phyloP scores from a whole-genome alignment of 2,888 invertebrate species.

The Proisotoma minuta region DNA sequence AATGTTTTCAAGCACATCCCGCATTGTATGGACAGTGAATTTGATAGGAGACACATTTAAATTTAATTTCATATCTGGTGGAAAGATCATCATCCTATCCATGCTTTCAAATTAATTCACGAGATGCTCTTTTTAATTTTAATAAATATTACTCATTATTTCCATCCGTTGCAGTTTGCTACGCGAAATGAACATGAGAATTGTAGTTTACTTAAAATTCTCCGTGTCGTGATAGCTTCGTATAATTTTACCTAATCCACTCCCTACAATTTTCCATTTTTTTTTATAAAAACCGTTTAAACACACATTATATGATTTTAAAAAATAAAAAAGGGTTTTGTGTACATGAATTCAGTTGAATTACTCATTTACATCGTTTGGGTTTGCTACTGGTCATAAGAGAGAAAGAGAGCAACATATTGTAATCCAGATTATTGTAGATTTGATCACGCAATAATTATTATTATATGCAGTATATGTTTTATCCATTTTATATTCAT shows the following conservation, averaged over 20 bases:
- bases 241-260: background rate
- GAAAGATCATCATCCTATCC: background rate
- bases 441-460: slow-evolving; percentile 43
- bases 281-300: background rate
- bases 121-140: background rate
- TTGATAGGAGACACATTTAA: too few relatives aligned
- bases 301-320: too few relatives aligned
- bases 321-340: too few relatives aligned
- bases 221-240: background rate
- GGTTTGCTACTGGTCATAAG: slow-evolving; percentile 32
- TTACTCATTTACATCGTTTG: background rate
- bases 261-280: slow-evolving; percentile 10
- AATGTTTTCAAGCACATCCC: slow-evolving; percentile 40
- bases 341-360: too few relatives aligned
- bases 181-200: background rate
- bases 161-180: background rate
- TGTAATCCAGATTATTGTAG: slow-evolving; percentile 28
- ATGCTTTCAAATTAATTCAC: background rate
- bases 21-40: background rate
- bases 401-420: slow-evolving; percentile 19
- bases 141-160: background rate
- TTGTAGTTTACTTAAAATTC: background rate
- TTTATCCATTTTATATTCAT: slow-evolving; percentile 29
- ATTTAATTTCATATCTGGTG: background rate
- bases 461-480: slow-evolving; percentile 28